Evolutionary conservation across 1,140 invertebrate genomes (phyloP).

Genomic region (Drosophila virilis): DNA sequence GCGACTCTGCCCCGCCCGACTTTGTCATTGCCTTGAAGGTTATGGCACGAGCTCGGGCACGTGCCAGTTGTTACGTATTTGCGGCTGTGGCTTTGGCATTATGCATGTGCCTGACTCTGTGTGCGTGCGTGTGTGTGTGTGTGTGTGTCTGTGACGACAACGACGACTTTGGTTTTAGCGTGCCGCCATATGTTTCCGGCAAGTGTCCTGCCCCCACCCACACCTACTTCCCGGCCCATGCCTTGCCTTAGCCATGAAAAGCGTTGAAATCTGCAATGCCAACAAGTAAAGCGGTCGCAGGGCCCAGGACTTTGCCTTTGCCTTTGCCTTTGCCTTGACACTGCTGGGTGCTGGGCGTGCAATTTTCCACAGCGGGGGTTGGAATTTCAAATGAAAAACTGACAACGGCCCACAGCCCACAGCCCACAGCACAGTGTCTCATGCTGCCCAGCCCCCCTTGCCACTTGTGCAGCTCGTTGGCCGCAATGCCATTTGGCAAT

Average conservation of each 20-base stretch:
- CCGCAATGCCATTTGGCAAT: constrained; percentile 24
- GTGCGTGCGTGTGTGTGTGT: constrained; percentile 6
- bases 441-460: neutral
- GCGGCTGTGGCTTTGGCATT: constrained; percentile 60
- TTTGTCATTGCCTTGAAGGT: constrained; percentile 62
- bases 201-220: constrained; percentile 61
- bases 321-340: constrained; percentile 48
- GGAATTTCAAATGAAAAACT: constrained; percentile 46
- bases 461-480: neutral
- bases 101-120: constrained; percentile 39
- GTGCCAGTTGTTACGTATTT: constrained; percentile 63
- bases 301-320: constrained; percentile 16
- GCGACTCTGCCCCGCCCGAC: constrained; percentile 6
- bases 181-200: constrained; percentile 80
- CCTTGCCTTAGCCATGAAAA: constrained; percentile 60
- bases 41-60: constrained; percentile 65
- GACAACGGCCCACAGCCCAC: constrained; percentile 50
- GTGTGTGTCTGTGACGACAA: constrained; percentile 8
- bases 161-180: constrained; percentile 77
- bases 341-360: constrained; percentile 27
- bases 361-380: constrained; percentile 37
- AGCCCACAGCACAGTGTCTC: neutral
- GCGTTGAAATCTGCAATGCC: constrained; percentile 75
- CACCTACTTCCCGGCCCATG: neutral
- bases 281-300: constrained; percentile 56